Percentiles rank a stretch among this genome's conserved stretches.
Conservation (phyloP, 2,888 invertebrate species). For the Pheosia tremula region DNA sequence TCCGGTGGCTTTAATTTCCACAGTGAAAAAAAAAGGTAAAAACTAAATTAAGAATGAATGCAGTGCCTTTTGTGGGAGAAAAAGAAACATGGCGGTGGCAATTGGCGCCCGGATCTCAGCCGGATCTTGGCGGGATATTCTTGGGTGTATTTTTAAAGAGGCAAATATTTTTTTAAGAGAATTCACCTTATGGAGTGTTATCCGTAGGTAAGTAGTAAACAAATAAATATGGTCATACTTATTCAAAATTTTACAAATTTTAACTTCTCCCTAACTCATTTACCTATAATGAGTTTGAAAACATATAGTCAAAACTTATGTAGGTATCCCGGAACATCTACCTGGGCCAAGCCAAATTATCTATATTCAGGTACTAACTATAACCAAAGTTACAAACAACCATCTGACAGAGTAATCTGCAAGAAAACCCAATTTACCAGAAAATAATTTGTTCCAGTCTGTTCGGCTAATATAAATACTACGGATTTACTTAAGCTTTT, state of each 20-base stretch:
- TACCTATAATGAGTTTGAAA: too few species aligned
- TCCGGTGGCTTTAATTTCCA: conserved; percentile 51
- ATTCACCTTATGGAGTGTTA: too few species aligned
- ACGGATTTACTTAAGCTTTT: conserved; percentile 2
- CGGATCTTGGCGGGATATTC: too few species aligned
- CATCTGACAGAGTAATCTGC: not conserved
- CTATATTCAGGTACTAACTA: not conserved
- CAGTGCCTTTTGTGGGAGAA: conserved; percentile 48
- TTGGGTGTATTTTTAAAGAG: too few species aligned
- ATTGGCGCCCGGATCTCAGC: conserved; percentile 51
- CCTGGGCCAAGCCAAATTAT: too few species aligned
- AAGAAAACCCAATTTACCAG: conserved; percentile 5
- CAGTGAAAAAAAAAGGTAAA: conserved; percentile 47
- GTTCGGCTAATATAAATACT: conserved; percentile 1
- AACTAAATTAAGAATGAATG: conserved; percentile 51
- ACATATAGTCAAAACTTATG: too few species aligned
- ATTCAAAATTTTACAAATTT: too few species aligned
- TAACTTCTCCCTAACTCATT: too few species aligned
- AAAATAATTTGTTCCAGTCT: conserved; percentile 4
- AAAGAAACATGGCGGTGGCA: conserved; percentile 48
- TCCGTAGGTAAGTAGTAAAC: too few species aligned
- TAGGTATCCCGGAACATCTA: too few species aligned
- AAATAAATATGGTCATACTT: too few species aligned
- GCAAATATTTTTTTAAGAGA: too few species aligned
- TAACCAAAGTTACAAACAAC: not conserved